Percentiles rank a stretch among this genome's conserved stretches.
These are phyloP conservation scores for Listronotus bonariensis DNA, from an alignment of 1,140 invertebrate genomes.

Conservation along the genomic window DNA sequence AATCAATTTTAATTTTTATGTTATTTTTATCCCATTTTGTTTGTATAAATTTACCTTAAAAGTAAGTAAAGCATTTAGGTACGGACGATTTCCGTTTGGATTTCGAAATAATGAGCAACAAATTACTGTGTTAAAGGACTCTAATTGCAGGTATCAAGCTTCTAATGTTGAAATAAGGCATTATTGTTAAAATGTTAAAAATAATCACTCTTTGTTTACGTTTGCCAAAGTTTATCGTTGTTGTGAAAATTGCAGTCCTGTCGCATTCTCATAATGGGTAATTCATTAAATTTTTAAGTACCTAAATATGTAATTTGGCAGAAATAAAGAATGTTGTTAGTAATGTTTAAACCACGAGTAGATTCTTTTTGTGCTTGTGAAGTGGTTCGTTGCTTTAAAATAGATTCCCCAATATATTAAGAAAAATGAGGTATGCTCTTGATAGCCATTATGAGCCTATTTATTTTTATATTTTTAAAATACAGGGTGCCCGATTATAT, in stretches of 20 bases:
- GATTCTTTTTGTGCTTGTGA: too few relatives aligned
- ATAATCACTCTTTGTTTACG: constrained; percentile 16
- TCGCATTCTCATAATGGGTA: constrained; percentile 21
- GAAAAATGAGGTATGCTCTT: too few relatives aligned
- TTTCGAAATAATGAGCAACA: not conserved
- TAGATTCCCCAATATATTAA: too few relatives aligned
- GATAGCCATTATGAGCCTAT: too few relatives aligned
- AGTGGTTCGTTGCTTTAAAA: too few relatives aligned
- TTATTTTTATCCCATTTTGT: too few relatives aligned
- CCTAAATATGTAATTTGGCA: constrained; percentile 27
- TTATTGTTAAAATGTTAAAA: constrained; percentile 7
- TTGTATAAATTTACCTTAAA: too few relatives aligned
- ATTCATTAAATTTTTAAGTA: constrained; percentile 21
- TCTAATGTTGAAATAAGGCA: constrained; percentile 6
- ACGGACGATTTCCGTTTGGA: not conserved
- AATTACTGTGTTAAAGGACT: not conserved
- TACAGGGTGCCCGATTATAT: too few relatives aligned
- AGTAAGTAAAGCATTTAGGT: too few relatives aligned
- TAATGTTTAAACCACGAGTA: not conserved
- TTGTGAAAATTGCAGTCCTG: constrained; percentile 19
- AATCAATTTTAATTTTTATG: too few relatives aligned
- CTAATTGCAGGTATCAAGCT: not conserved
- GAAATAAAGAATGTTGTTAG: constrained; percentile 24
- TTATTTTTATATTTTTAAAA: too few relatives aligned
- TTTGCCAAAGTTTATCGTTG: constrained; percentile 12